Conservation (phyloP, 1,140 invertebrate genomes). For the Trichonephila clavipes region DNA sequence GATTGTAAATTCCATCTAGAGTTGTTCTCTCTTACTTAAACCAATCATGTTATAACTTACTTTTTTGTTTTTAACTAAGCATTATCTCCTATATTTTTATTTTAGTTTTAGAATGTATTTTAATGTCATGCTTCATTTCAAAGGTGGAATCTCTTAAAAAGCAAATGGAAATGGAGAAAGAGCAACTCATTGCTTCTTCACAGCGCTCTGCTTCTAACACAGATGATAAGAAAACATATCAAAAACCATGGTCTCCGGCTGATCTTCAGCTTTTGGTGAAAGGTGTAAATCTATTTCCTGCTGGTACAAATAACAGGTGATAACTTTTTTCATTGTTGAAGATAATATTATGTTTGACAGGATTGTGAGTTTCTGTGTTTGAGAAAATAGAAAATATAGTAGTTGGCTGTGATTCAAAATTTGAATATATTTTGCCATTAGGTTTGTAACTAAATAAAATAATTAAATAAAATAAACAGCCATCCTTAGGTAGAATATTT, state of each 20-base stretch:
- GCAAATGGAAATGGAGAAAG: constrained; percentile 88
- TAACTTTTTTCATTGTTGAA: neutral
- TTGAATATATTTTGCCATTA: too few relatives aligned
- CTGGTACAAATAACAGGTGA: constrained; percentile 93
- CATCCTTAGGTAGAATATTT: too few relatives aligned
- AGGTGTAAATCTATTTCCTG: constrained; percentile 97
- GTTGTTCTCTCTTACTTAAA: too few relatives aligned
- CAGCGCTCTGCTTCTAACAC: constrained; percentile 52
- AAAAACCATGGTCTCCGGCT: constrained; percentile 87
- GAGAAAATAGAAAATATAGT: too few relatives aligned
- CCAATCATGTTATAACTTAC: too few relatives aligned
- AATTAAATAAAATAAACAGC: too few relatives aligned
- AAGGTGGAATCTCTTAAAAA: constrained; percentile 87
- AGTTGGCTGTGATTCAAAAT: too few relatives aligned
- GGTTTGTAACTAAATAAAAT: too few relatives aligned
- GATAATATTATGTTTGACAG: neutral
- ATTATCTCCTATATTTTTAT: too few relatives aligned
- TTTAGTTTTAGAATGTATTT: too few relatives aligned
- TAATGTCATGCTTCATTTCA: constrained; percentile 28
- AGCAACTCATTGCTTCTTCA: constrained; percentile 79
- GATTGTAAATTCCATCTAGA: too few relatives aligned
- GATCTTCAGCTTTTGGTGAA: constrained; percentile 96
- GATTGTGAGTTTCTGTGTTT: neutral
- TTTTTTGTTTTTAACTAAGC: too few relatives aligned
- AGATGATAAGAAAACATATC: constrained; percentile 61